Base-by-base conservation (phyloP, 92 coral and sea anemone species). In the Siderastrea radians region DNA sequence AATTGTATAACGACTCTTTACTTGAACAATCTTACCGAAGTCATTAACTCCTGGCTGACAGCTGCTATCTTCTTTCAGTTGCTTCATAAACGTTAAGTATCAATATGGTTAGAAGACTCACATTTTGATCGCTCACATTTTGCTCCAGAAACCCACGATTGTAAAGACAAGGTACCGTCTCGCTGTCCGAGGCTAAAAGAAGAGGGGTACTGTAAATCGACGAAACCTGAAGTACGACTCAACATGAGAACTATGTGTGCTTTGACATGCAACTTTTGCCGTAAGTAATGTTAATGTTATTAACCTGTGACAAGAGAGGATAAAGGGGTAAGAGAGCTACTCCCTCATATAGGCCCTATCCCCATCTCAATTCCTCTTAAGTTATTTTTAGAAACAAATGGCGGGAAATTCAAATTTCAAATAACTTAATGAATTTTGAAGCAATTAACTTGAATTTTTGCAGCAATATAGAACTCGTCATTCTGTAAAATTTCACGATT, bases 171-270 rank as follows among this genome's bases (percentile, higher is more conserved):
- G 64, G 89, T 88, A 7, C 79, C 72, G 15, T 51, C 45, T 60
- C 95, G 92, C 50, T 95, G 98, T 55, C 77, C 68, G 8, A 67
- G 79, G 62, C 79, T 91, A 75, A 88, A 86, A 47, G 77, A 75
- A 16, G 82, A 77, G 64, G 95, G 98, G 0, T 84, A 91, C 81
- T 95, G 98, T 75, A 74, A 85, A 16, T 88, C 96, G 19, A 83
- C 77, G 59, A 86, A 88, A 45, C 82, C 88, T 1, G 88, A 78
- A 47, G 81, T 84, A 48, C 79, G 80, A 49, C 77, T 84, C 45
- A 84, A 90, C 52, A 93, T 95, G 98, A 88, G 92, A 73, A 91
- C 65, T 72, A 83, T 91, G 92, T 95, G 98, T 72, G 83, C 86
- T 6, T 82, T 80, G 91, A 88, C 98, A 0, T 95, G 98, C 49